These are phyloP conservation scores for Sthenelais limicola DNA, from an alignment of 2,888 invertebrate genomes.

Conservation along the genomic window DNA sequence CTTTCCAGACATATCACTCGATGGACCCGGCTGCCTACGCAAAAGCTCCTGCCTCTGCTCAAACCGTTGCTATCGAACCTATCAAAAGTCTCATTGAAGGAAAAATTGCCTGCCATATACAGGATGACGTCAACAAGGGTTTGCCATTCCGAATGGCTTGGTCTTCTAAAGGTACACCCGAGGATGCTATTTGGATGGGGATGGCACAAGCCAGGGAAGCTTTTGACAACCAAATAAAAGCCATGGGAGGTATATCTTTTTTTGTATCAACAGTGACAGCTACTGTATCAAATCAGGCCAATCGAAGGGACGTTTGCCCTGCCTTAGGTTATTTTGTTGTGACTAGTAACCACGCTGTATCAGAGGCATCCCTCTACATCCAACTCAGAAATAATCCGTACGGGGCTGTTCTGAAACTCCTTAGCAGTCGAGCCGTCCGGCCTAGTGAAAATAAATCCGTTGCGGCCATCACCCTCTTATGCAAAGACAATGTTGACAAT, in stretches of 20 bases:
- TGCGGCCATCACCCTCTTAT: background rate
- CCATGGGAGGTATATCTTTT: slow-evolving; percentile 10
- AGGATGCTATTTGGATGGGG: slow-evolving; percentile 2
- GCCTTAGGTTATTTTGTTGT: slow-evolving; percentile 18
- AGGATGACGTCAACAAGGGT: too few species aligned
- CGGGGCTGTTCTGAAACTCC: background rate
- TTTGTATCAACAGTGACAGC: slow-evolving; percentile 10
- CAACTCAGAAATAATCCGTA: slow-evolving; percentile 1
- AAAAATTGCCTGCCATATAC: too few species aligned
- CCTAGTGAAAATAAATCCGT: slow-evolving; percentile 2
- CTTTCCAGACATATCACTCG: too few species aligned
- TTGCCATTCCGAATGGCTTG: slow-evolving; percentile 29
- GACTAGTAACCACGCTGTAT: background rate
- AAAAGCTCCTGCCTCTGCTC: too few species aligned
- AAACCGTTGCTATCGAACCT: too few species aligned
- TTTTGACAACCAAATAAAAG: slow-evolving; percentile 4
- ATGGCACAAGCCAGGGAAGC: background rate
- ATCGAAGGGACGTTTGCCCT: slow-evolving; percentile 12
- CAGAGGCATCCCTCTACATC: slow-evolving; percentile 18
- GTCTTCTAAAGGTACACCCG: background rate
- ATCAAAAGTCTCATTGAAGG: too few species aligned
- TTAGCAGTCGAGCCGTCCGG: slow-evolving; percentile 7
- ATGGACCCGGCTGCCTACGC: too few species aligned
- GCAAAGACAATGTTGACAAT: slow-evolving; percentile 24
- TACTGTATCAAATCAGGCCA: slow-evolving; percentile 19